phyloP scores from a whole-genome alignment of 1,140 invertebrate genomes.

The Drosophila carrolli region DNA sequence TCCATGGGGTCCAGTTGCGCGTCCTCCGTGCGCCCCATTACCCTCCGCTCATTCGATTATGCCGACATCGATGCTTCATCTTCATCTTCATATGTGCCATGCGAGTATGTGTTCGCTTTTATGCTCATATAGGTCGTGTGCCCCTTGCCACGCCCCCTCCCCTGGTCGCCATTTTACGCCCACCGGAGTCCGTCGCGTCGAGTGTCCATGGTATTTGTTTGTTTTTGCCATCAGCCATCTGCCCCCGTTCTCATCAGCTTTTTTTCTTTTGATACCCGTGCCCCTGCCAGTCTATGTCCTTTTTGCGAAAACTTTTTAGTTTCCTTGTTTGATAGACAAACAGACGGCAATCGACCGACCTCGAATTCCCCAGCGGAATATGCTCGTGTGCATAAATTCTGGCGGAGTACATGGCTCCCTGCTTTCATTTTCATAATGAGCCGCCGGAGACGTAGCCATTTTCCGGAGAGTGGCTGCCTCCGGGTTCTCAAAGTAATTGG shows the following conservation, averaged over 20 bases:
- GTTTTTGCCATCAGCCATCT: constrained; percentile 54
- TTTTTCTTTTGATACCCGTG: constrained; percentile 11
- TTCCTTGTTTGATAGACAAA: constrained; percentile 73
- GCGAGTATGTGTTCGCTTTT: constrained; percentile 24
- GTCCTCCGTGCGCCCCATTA: constrained; percentile 60
- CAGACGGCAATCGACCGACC: constrained; percentile 36
- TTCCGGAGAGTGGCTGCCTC: constrained; percentile 19
- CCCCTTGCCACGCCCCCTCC: constrained; percentile 42
- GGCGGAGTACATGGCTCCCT: constrained; percentile 40
- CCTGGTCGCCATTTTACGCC: constrained; percentile 32
- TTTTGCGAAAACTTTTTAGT: constrained; percentile 76
- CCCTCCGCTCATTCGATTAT: constrained; percentile 72
- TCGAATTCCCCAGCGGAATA: constrained; percentile 72
- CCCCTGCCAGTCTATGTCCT: constrained; percentile 33
- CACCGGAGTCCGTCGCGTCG: constrained; percentile 42
- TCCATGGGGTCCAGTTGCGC: constrained; percentile 76
- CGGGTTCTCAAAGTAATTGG: constrained; percentile 57
- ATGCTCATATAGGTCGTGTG: constrained; percentile 65
- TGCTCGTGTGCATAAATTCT: constrained; percentile 77
- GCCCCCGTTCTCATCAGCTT: constrained; percentile 43
- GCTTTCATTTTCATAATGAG: constrained; percentile 80
- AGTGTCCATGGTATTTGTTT: constrained; percentile 74
- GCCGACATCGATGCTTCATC: constrained; percentile 38
- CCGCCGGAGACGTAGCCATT: constrained; percentile 34
- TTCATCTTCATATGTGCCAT: constrained; percentile 11